Evolutionary conservation across 64 coral and sea anemone genomes (phyloP), one percentile per base, ranked within the genome.

Genomic region (Catalaphyllia jardinei): DNA sequence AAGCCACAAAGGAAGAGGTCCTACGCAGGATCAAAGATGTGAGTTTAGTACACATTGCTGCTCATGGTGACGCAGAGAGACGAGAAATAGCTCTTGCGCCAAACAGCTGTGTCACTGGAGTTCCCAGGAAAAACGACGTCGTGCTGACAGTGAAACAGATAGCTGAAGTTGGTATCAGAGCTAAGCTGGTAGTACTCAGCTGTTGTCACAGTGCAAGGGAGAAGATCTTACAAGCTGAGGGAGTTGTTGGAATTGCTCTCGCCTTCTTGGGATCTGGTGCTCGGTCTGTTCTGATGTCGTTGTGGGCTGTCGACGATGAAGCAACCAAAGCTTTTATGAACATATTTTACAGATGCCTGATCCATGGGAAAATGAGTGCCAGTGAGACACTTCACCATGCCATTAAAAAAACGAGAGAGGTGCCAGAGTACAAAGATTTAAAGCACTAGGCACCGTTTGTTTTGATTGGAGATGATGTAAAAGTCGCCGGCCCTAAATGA

Each of bases 131-230:
- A 51, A 42, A 89, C 65, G 88, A 80, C 54, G 80, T 71, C 77
- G 73, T 89, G 77, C 38, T 89, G 62, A 89, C 76, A 50, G 81
- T 80, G 88, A 60, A 49, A 17, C 77, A 89, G 16, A 31, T 89
- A 24, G 76, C 76, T 55, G 27, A 81, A 35, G 76, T 57, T 25
- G 24, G 67, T 22, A 79, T 81, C 17, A 65, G 38, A 29, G 88
- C 88, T 17, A 78, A 89, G n/a, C 31, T 89, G 19, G 88, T 89
- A 8, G 88, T 89, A 30, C 67, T 89, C 19, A 89, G 76, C 77
- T 89, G 88, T 22, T 89, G 88, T 71, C 46, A 89, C 64, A 80
- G 77, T 80, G 88, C 76, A 15, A 77, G 77, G 60, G 77, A 77
- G 29, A 79, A 89, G 42, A 54, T 81, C 63, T 67, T 69, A 30